Evolutionary conservation across 1,140 invertebrate species (phyloP).

Genomic region (Venturia canescens): DNA sequence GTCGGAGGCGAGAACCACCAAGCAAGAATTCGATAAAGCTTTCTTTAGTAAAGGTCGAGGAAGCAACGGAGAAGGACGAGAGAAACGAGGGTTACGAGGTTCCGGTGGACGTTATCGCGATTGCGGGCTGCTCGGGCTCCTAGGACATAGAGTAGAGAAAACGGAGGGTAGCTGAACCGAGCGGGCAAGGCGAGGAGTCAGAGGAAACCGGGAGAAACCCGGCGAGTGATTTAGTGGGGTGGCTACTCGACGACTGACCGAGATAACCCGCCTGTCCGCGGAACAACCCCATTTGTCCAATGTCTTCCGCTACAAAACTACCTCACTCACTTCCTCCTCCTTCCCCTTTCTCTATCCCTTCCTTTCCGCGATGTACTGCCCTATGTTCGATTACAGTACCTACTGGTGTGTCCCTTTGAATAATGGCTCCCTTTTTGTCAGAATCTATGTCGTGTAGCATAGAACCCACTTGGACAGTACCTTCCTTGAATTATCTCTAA

Average conservation of each 20-base stretch:
- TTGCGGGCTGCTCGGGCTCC: slow-evolving; percentile 59
- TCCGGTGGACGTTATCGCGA: slow-evolving; percentile 63
- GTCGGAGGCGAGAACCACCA: slow-evolving; percentile 3
- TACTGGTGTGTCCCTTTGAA: slow-evolving; percentile 63
- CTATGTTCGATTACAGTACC: slow-evolving; percentile 50
- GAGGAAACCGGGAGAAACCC: slow-evolving; percentile 59
- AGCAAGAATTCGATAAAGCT: slow-evolving; percentile 42
- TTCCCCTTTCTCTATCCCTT: slow-evolving; percentile 25
- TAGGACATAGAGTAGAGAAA: slow-evolving; percentile 42
- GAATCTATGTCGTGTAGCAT: not conserved
- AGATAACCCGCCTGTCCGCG: slow-evolving; percentile 73
- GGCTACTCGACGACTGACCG: slow-evolving; percentile 72
- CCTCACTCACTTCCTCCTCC: slow-evolving; percentile 47
- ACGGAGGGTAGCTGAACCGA: slow-evolving; percentile 29
- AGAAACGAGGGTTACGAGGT: slow-evolving; percentile 54
- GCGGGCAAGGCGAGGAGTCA: slow-evolving; percentile 51
- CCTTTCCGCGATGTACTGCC: slow-evolving; percentile 52
- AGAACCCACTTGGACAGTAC: not conserved
- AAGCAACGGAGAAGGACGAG: slow-evolving; percentile 16
- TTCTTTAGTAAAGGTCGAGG: slow-evolving; percentile 34
- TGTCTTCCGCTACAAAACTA: slow-evolving; percentile 74
- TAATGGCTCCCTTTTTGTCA: slow-evolving; percentile 62
- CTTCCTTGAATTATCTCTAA: slow-evolving; percentile 28
- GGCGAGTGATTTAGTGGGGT: slow-evolving; percentile 72
- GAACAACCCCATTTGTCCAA: slow-evolving; percentile 74